Base-by-base conservation (phyloP, 2,888 invertebrate species). In the Lasioglossum marginatum region DNA sequence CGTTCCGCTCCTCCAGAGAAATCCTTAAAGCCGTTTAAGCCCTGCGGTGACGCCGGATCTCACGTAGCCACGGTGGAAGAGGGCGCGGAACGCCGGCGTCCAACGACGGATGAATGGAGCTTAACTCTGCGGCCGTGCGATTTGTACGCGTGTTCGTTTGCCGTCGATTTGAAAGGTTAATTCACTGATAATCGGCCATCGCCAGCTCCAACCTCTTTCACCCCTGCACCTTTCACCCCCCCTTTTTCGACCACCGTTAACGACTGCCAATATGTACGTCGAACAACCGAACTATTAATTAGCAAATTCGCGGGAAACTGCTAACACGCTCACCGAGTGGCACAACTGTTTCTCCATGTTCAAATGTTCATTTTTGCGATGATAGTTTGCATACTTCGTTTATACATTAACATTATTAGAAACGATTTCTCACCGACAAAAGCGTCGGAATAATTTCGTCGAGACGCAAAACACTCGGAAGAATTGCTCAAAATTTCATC, bases 41-140 rank as follows among this genome's bases (percentile, higher is more conserved):
- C 79, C 82, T 89, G 86, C 84, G 89, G 91, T 89, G 90, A 85
- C 91, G 90, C 86, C 91, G 90, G 90, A 90, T 90, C 91, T 90
- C 90, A 90, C 90, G 90, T 90, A 90, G 86, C 75, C 70, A 63
- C 66, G 73, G 70, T 37, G 66, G 83, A 72, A 79, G 76, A 70
- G 77, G 57, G 60, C 37, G 60, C 60, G 81, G 77, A 19, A 71
- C 31, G 79, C 60, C 79, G 80, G 77, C 89, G 91, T 75, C 85
- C 91, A 89, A 90, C 90, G 91, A 89, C 87, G 91, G 91, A 90
- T 90, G 91, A 90, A 90, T 90, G 89, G 90, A 82, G 90, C 90
- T 90, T 90, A 90, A 90, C 90, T 90, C 91, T 89, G 90, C 79
- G 90, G 90, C 83, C 79, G 85, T 70, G 89, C 89, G 89, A 91